Base-by-base conservation (phyloP, 2,797 vertebrate species). In the Oryzias sinensis region DNA sequence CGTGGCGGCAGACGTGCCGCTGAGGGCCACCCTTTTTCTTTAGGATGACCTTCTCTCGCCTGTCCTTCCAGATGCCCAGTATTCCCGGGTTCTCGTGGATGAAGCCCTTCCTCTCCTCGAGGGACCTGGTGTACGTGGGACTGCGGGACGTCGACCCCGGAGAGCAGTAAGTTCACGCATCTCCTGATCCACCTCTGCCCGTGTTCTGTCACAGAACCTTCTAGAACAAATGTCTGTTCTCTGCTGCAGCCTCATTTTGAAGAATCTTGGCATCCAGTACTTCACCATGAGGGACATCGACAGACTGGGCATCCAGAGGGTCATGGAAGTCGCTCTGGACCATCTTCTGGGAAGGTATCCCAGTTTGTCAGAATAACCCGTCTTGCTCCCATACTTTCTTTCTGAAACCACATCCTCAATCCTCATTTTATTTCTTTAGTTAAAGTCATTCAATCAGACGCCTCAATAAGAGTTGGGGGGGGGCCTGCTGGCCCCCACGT, bases 211-310 rank as follows among this genome's bases (percentile, higher is more conserved):
- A 53, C 6, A 3, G 20, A 18, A 8, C 22, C 9, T 0, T 24
- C 8, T 3, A 24, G 1, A 53, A 16, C 20, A 22, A 63, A 37
- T 29, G 70, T 25, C 63, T 46, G 14, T 47, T 20, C 47, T 47
- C 11, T 60, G 40, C 54, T 62, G 65, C 88, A 99, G 97, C 80
- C 91, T 93, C 69, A 94, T 97, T 87, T 83, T 99, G 83, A 99
- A 99, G 90, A 94, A 89, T 56, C 92, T 97, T 52, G 93, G 95
- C 25, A 96, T 99, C 81, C 94, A 95, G 63, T 97, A 95, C 85
- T 99, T 96, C 87, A 95, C 95, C 65, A 99, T 98, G 96, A 93
- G 95, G 68, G 95, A 99, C 37, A 93, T 99, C 5, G 97, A 99
- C 91, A 89, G 90, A 70, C 89, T 99, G 46, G 97, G 97, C 70